Evolutionary conservation across 2,888 invertebrate species (phyloP), one percentile per base, ranked within the genome.

Genomic region (Melieria picta): DNA sequence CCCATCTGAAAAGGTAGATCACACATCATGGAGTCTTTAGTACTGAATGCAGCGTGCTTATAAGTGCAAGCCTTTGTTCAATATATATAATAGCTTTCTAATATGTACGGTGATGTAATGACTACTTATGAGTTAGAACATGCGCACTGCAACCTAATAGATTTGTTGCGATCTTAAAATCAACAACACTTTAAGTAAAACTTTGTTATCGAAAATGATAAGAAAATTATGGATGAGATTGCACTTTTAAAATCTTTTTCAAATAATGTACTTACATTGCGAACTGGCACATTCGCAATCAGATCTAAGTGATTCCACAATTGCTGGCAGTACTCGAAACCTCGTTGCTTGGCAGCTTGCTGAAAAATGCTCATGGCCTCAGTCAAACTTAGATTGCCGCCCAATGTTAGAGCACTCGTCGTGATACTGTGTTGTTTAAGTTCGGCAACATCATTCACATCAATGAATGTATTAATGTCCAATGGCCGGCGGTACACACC

Each of bases 271-370:
- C 89, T 87, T 83, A 92, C 91, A 85, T 93, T 93, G 83, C 93
- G 87, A 10, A 93, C 90, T 16, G 91, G 90, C 30, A 91, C 89
- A 82, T 90, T 91, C 6, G 92, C 93, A 61, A 93, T 89, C 74
- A 91, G 84, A 81, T 91, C 90, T 69, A 92, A 86, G 78, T 93
- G 92, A 63, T 89, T 85, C 79, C 82, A 81, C 52, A 85, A 74
- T 70, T 84, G 81, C 6, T 79, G 69, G 73, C 91, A 85, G 80
- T 92, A 91, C 65, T 88, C 87, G 78, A 90, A 92, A 1, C 89
- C 88, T 0, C 79, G 48, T 7, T 87, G 84, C 48, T 84, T 83
- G 42, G 85, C 85, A 3, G 86, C 79, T 66, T 85, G 78, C 4
- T 81, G 76, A 73, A 90, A 88, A 6, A 89, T 78, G 1, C 88